Percentiles rank a stretch among this genome's conserved stretches.
Evolutionary conservation across 1,140 invertebrate genomes (phyloP).

Genomic region (Zaprionus camerounensis): DNA sequence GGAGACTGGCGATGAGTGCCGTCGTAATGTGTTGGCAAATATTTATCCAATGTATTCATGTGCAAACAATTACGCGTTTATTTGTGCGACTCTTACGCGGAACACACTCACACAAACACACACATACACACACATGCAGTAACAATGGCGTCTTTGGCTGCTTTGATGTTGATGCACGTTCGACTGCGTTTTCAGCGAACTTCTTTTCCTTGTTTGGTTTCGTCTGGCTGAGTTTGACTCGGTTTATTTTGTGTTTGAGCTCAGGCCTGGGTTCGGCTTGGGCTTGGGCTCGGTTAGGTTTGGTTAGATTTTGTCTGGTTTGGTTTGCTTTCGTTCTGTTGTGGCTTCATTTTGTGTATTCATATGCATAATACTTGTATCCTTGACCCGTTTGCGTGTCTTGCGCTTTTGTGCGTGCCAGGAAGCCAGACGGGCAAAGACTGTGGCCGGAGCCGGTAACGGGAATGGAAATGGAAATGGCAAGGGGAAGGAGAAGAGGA

Average conservation of each 20-base stretch:
- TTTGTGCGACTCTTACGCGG: slow-evolving; percentile 72
- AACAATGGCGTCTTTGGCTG: slow-evolving; percentile 21
- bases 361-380: slow-evolving; percentile 68
- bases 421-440: slow-evolving; percentile 32
- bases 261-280: background rate
- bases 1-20: slow-evolving; percentile 15
- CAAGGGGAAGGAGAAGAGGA: background rate
- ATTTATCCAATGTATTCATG: slow-evolving; percentile 80
- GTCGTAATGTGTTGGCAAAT: slow-evolving; percentile 59
- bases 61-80: slow-evolving; percentile 80
- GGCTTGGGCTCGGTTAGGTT: slow-evolving; percentile 15
- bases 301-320: slow-evolving; percentile 12
- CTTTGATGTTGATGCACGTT: slow-evolving; percentile 43
- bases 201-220: slow-evolving; percentile 25
- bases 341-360: slow-evolving; percentile 49
- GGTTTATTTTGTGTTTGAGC: slow-evolving; percentile 10
- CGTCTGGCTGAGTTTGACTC: slow-evolving; percentile 26
- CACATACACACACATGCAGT: slow-evolving; percentile 11
- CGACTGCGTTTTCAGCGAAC: slow-evolving; percentile 16
- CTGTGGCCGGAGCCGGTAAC: background rate
- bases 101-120: slow-evolving; percentile 24
- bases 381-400: slow-evolving; percentile 71
- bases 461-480: background rate
- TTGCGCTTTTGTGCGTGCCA: slow-evolving; percentile 70
- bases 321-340: slow-evolving; percentile 16